Conservation (phyloP, 2,113 vertebrate species). For the Enhydra lutris region DNA sequence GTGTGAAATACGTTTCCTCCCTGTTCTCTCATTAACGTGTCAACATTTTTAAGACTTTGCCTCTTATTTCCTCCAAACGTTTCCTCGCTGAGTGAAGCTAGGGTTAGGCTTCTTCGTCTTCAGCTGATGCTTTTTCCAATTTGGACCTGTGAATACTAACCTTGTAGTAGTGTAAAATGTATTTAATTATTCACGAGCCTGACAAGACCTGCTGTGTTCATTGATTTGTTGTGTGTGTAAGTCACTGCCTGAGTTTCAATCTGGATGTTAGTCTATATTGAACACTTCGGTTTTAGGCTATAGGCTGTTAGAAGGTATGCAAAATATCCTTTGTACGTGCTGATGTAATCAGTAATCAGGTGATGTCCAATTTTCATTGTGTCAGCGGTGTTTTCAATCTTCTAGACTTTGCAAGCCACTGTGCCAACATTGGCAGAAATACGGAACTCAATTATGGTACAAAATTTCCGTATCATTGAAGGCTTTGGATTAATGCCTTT, state of each 20-base stretch:
- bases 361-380: neutral
- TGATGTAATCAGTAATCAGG: neutral
- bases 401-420: neutral
- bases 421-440: neutral
- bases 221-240: constrained; percentile 61
- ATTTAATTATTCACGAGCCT: constrained; percentile 67
- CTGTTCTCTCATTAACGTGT: neutral
- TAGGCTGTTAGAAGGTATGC: neutral
- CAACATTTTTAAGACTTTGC: neutral
- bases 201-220: constrained; percentile 54
- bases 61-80: neutral
- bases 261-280: neutral
- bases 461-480: neutral
- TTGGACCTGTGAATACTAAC: constrained; percentile 30
- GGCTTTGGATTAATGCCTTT: neutral
- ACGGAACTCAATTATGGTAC: neutral
- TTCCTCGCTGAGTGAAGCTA: neutral
- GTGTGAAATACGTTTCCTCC: neutral
- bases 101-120: neutral
- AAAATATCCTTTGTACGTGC: neutral
- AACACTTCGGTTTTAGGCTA: constrained; percentile 16
- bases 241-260: constrained; percentile 24
- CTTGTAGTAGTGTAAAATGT: neutral
- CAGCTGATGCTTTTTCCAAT: constrained; percentile 7
- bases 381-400: neutral